Conservation (phyloP, 2,888 invertebrate genomes). For the Metopia argyrocephala region DNA sequence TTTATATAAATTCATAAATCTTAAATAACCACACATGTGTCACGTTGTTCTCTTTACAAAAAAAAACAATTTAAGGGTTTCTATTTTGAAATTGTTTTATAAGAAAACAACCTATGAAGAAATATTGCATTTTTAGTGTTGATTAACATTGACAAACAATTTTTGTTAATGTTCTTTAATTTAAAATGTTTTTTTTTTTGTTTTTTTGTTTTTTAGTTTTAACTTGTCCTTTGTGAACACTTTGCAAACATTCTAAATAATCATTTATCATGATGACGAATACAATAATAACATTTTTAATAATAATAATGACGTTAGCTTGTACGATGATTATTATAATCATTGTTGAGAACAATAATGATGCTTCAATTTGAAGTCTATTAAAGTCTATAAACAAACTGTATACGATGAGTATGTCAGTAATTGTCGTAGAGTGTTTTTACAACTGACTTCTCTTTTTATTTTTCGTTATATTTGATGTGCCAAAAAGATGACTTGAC, state of each 20-base stretch:
- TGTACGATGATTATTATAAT: neutral
- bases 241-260: constrained; percentile 51
- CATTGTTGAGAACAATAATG: constrained; percentile 33
- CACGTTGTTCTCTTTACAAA: constrained; percentile 40
- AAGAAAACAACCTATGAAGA: constrained; percentile 2
- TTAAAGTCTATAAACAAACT: constrained; percentile 40
- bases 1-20: neutral
- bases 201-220: neutral
- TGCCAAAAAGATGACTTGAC: constrained; percentile 49
- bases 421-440: constrained; percentile 43
- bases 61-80: constrained; percentile 41
- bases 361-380: constrained; percentile 24
- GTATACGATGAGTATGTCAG: constrained; percentile 46
- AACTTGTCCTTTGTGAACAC: neutral
- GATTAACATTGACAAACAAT: constrained; percentile 53
- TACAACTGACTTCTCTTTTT: constrained; percentile 11
- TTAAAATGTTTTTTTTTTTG: constrained; percentile 8
- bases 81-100: constrained; percentile 49
- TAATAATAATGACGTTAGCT: neutral
- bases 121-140: too few species aligned
- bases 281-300: constrained; percentile 16
- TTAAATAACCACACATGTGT: constrained; percentile 16
- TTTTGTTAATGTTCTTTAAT: constrained; percentile 37
- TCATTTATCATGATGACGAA: constrained; percentile 31
- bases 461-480: neutral